Conservation (phyloP, 2,888 invertebrate species). For the Sycophila texana region DNA sequence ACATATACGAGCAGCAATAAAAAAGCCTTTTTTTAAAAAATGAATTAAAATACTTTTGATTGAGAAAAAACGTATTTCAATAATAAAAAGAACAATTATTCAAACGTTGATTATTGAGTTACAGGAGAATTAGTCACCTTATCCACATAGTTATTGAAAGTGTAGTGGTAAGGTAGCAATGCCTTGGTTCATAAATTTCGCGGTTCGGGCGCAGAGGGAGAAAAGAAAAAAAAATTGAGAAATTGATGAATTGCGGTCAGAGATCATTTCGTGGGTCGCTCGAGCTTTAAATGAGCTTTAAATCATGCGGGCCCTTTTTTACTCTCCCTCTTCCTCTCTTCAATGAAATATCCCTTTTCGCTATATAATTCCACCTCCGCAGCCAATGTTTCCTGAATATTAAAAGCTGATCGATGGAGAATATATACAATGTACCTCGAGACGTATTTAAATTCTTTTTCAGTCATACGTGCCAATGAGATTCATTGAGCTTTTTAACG, state of each 20-base stretch:
- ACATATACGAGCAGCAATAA: no score
- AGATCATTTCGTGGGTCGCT: constrained; percentile 54
- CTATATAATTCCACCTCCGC: constrained; percentile 34
- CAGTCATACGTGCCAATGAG: constrained; percentile 48
- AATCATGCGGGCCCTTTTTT: constrained; percentile 46
- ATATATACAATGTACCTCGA: constrained; percentile 53
- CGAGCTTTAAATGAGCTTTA: constrained; percentile 53
- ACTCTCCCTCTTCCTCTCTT: neutral
- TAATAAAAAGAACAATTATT: neutral
- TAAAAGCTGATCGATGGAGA: constrained; percentile 57
- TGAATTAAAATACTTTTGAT: no score
- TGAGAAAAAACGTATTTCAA: constrained; percentile 3
- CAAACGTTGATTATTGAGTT: constrained; percentile 35
- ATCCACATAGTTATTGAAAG: constrained; percentile 45
- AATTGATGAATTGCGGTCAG: constrained; percentile 58
- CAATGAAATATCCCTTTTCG: constrained; percentile 40
- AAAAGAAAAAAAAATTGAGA: constrained; percentile 11
- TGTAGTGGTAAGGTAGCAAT: constrained; percentile 9
- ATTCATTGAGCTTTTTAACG: constrained; percentile 53
- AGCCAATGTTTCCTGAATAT: constrained; percentile 43
- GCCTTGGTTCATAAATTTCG: constrained; percentile 49
- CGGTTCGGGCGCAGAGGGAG: neutral
- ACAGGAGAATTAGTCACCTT: constrained; percentile 44
- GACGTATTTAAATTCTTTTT: constrained; percentile 53
- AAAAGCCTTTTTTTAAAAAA: no score